Base-by-base conservation (phyloP, 53 echinoderm and acorn worm species). In the Hippasteria phrygiana region DNA sequence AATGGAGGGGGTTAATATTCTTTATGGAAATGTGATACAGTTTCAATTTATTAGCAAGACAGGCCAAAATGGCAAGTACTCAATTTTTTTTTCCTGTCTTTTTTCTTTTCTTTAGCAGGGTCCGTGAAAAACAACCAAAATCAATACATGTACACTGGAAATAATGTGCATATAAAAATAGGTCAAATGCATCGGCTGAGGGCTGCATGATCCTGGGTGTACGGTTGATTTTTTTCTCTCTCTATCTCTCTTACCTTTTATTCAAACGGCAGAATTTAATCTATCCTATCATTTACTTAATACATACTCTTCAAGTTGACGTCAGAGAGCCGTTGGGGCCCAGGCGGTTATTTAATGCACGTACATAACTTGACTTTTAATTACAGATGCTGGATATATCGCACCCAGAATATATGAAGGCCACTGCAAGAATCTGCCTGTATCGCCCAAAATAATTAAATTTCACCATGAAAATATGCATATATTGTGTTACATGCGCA, bases 91-190 rank as follows among this genome's bases (percentile, higher is more conserved):
- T 59, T 59, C 35, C 35, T 33, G 41, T 40, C 4, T 41, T 43
- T 66, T 66, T 82, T 63, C 18, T 14, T 62, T 63, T 24, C 1
- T 32, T 43, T 41, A 13, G n/a, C 73, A 42, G 4, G 73, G 73
- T 42, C 22, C 42, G 67, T 85, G 36, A 70, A 85, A 85, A 85
- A 85, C 85, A 85, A 85, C 69, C 22, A 69, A 85, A 85, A 85
- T 85, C 85, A 85, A 85, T 85, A 71, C 71, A 71, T 50, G 51
- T 14, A 85, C 85, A 38, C 34, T 69, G 85, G 81, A 69, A 85
- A 43, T 85, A 85, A 85, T 85, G 85, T 85, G 85, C 85, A 85
- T 69, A 70, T 83, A 85, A 85, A n/a, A 85, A 71, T 71, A 71
- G 85, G 85, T 85, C 85, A 85, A 69, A 83, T 67, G 67, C 62